These are phyloP conservation scores for Poeciliopsis turrubarensis DNA, from an alignment of 2,113 vertebrate species.

Conservation along the genomic window DNA sequence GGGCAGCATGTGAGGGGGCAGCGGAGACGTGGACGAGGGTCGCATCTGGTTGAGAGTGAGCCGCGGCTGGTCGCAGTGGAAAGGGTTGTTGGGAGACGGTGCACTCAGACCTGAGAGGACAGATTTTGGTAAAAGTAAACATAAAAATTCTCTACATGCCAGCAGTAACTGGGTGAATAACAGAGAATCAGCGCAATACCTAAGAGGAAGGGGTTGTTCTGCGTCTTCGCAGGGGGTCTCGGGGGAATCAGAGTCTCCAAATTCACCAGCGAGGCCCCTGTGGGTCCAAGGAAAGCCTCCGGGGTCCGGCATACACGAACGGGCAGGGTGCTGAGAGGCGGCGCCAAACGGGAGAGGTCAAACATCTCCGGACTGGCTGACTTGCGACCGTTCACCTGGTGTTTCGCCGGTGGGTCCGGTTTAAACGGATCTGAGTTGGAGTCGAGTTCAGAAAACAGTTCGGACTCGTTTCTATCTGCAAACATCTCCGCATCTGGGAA, in stretches of 20 bases:
- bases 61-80: conserved; percentile 87
- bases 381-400: conserved; percentile 82
- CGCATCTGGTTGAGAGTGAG: conserved; percentile 94
- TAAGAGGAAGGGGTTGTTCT: conserved; percentile 91
- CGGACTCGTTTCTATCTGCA: conserved; percentile 59
- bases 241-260: conserved; percentile 87
- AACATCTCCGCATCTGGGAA: conserved; percentile 80
- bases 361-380: conserved; percentile 82
- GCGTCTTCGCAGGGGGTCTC: conserved; percentile 77
- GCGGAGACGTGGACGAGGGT: conserved; percentile 83
- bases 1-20: conserved; percentile 78
- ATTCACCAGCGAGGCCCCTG: conserved; percentile 92
- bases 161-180: background rate
- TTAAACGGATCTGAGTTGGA: conserved; percentile 83
- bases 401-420: conserved; percentile 73
- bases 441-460: conserved; percentile 46
- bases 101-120: conserved; percentile 83
- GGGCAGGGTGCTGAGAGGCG: conserved; percentile 73
- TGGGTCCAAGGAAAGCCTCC: conserved; percentile 91
- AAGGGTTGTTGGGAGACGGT: conserved; percentile 91
- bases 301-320: conserved; percentile 85
- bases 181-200: conserved; percentile 70
- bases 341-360: conserved; percentile 80
- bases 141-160: background rate
- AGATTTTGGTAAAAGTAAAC: background rate